Evolutionary conservation across 2,797 vertebrate species (phyloP), one percentile per base, ranked within the genome.

Genomic region (Rhinophrynus dorsalis): DNA sequence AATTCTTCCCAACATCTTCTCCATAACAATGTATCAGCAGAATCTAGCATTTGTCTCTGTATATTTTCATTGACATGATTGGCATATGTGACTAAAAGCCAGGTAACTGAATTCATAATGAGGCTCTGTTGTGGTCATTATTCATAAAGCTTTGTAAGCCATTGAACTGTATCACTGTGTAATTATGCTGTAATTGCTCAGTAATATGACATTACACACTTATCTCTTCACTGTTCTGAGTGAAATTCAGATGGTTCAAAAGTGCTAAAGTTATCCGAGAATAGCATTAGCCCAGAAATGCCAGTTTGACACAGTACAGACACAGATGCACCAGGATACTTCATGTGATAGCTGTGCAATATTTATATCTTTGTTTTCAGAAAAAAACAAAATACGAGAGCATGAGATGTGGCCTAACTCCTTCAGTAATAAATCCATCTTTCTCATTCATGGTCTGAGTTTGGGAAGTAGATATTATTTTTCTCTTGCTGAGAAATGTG

Each of bases 201-300:
- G 24, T 73, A 59, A 72, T 40, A 24, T 35, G 45, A 57, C 68
- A 58, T 44, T 59, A 60, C 61, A 21, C 47, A 45, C 52, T 48
- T 35, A 64, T 21, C 54, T 59, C 44, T 66, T 44, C 61, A 58
- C 44, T 65, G 65, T 59, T 44, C 18, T 37, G 45, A 35, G 32
- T 54, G n/a, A 30, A 57, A 64, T 73, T 59, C 17, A 17, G 50
- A 40, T 33, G 32, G 27, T 73, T 59, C 33, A 58, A 17, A 52
- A 54, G 44, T 59, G 55, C 52, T 55, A 66, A 73, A 66, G 52
- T 59, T 73, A 30, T 47, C 45, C 38, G 11, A 35, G 62, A 56
- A 73, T 66, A 58, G 20, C 61, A 51, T 65, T 78, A 76, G 64
- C 59, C 48, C 27, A 76, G 63, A 77, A 52, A 57, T 77, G 63